Evolutionary conservation across 2,113 vertebrate species (phyloP).

Genomic region (Otus sunia): DNA sequence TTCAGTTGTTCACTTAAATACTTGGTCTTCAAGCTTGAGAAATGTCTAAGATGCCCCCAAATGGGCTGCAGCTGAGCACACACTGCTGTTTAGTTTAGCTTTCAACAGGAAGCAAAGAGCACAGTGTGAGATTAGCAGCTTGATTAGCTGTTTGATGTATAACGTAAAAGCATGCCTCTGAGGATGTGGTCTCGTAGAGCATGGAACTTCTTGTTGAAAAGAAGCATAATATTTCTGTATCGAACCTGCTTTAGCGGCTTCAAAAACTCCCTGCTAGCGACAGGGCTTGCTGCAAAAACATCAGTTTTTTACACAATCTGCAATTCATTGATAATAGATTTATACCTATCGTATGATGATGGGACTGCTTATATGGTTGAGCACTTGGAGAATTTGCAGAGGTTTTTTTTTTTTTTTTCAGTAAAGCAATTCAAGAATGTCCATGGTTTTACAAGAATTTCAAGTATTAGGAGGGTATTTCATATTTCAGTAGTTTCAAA

Average conservation of each 20-base stretch:
- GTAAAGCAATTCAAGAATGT: not conserved
- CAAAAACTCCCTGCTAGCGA: not conserved
- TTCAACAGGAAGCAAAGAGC: not conserved
- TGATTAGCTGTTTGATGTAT: not conserved
- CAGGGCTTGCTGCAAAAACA: not conserved
- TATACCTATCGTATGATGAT: not conserved
- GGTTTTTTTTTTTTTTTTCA: not conserved
- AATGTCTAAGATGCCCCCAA: not conserved
- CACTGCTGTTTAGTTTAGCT: not conserved
- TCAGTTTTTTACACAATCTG: not conserved
- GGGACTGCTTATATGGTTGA: not conserved
- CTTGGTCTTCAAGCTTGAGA: not conserved
- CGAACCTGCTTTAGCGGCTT: not conserved
- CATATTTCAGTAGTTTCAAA: not conserved
- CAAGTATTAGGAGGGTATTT: not conserved
- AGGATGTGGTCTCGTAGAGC: not conserved
- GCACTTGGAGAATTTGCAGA: not conserved
- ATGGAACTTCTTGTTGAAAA: not conserved
- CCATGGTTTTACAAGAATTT: not conserved
- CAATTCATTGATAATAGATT: not conserved
- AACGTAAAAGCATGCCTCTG: not conserved
- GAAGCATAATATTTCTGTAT: not conserved
- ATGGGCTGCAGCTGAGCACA: slow-evolving; percentile 9
- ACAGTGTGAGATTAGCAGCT: not conserved
- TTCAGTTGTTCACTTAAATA: not conserved